These are phyloP conservation scores for Bombus impatiens DNA, from an alignment of 1,140 invertebrate genomes.

Conservation along the genomic window DNA sequence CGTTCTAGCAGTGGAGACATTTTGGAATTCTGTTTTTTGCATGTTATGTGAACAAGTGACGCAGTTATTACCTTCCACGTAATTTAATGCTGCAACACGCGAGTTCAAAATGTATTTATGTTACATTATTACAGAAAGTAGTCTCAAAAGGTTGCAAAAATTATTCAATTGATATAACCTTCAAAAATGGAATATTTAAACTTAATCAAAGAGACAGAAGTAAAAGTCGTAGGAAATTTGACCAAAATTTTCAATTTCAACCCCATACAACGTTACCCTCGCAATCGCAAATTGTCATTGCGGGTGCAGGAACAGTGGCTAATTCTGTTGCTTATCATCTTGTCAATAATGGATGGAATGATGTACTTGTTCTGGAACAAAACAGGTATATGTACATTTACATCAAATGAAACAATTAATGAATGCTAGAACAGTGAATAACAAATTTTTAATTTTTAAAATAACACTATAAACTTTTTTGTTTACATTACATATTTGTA, in stretches of 20 bases:
- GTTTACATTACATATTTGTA: not conserved
- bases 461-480: not conserved
- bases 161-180: constrained; percentile 47
- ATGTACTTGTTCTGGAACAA: constrained; percentile 86
- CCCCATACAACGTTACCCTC: constrained; percentile 66
- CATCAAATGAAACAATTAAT: not conserved
- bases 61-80: not conserved
- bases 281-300: constrained; percentile 85
- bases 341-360: constrained; percentile 84
- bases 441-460: not conserved
- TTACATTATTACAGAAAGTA: constrained; percentile 37
- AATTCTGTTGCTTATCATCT: constrained; percentile 88
- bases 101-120: constrained; percentile 42
- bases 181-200: constrained; percentile 24
- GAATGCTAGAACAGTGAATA: not conserved
- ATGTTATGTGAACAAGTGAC: not conserved
- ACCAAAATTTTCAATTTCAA: not conserved
- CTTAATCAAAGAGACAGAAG: too few relatives aligned
- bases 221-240: not conserved
- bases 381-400: constrained; percentile 76
- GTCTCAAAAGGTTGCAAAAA: constrained; percentile 2
- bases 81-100: constrained; percentile 50
- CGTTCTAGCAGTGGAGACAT: not conserved
- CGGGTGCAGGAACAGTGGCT: constrained; percentile 86
- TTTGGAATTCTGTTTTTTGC: not conserved